These are phyloP conservation scores for Podilymbus podiceps DNA, from an alignment of 2,113 vertebrate genomes.

Conservation along the genomic window DNA sequence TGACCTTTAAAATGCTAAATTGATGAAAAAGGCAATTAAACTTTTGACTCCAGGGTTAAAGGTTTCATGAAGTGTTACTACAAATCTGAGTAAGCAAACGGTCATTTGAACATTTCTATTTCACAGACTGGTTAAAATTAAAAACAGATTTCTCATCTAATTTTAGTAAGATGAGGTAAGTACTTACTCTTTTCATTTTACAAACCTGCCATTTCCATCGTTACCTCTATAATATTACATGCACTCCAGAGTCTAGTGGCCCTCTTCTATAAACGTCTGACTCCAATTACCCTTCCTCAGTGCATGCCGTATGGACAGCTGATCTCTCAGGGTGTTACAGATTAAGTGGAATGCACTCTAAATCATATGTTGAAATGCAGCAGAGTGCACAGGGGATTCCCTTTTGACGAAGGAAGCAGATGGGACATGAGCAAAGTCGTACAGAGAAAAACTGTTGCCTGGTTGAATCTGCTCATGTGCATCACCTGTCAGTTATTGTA, in stretches of 20 bases:
- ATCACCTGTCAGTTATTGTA: neutral
- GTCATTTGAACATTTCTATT: neutral
- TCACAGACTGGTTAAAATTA: neutral
- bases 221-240: neutral
- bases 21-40: neutral
- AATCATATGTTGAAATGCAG: neutral
- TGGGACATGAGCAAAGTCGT: neutral
- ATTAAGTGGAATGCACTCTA: neutral
- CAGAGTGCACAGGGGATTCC: neutral
- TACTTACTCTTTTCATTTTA: neutral
- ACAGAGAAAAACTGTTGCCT: neutral
- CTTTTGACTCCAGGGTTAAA: neutral
- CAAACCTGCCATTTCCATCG: neutral
- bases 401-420: neutral
- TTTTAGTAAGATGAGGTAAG: neutral
- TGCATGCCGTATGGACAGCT: neutral
- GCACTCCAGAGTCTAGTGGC: neutral
- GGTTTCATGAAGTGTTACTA: neutral
- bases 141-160: neutral
- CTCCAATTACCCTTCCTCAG: neutral
- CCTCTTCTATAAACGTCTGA: neutral
- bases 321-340: neutral
- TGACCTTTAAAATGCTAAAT: neutral
- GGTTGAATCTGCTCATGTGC: neutral
- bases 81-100: neutral